phyloP scores from a whole-genome alignment of 2,797 vertebrate species.

The Coranthus polyacanthus region DNA sequence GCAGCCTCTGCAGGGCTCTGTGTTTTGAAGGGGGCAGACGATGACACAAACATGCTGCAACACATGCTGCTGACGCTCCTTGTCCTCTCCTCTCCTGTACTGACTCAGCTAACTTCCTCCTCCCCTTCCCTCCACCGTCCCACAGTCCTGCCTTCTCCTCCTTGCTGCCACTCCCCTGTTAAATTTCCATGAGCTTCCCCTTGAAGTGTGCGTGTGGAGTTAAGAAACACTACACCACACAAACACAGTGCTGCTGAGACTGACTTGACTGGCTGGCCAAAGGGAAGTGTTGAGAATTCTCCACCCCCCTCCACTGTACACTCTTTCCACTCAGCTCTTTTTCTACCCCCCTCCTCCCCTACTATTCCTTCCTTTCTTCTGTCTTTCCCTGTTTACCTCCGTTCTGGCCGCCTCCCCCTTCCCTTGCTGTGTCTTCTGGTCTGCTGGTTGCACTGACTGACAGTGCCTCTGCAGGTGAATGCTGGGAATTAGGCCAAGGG shows the following conservation, averaged over 20 bases:
- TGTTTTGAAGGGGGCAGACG: conserved; percentile 68
- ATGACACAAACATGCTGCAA: conserved; percentile 78
- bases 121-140: conserved; percentile 43
- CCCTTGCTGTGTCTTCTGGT: conserved; percentile 28
- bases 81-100: conserved; percentile 60
- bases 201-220: conserved; percentile 36
- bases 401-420: conserved; percentile 11
- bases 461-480: conserved; percentile 81
- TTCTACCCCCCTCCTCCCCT: conserved; percentile 41
- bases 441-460: conserved; percentile 41
- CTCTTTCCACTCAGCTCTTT: conserved; percentile 53
- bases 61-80: conserved; percentile 81
- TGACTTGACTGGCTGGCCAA: conserved; percentile 63
- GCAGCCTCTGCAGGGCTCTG: conserved; percentile 60
- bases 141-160: conserved; percentile 46
- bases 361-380: conserved; percentile 41
- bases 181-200: conserved; percentile 76
- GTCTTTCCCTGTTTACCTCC: conserved; percentile 51
- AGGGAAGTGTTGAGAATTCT: conserved; percentile 66
- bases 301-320: conserved; percentile 64
- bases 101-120: conserved; percentile 76
- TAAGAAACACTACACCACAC: conserved; percentile 61
- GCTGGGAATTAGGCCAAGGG: conserved; percentile 77
- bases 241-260: conserved; percentile 48
- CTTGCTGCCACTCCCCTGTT: conserved; percentile 64